Conservation (phyloP, 2,888 invertebrate genomes). For the Pycnomerus fuliginosus region DNA sequence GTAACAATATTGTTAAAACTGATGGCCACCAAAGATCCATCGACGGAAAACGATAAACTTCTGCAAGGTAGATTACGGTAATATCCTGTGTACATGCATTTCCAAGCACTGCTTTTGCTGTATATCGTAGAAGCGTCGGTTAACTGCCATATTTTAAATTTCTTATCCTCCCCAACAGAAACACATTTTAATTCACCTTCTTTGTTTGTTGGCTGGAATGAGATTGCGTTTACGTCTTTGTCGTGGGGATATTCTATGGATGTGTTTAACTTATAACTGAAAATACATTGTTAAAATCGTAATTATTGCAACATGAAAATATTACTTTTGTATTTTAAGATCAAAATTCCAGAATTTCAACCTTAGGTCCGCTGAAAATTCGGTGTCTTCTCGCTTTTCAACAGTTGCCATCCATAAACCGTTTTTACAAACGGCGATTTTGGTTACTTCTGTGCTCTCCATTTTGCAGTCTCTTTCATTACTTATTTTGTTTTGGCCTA, state of each 20-base stretch:
- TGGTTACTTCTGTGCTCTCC: constrained; percentile 65
- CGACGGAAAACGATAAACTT: constrained; percentile 66
- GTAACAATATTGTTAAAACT: constrained; percentile 68
- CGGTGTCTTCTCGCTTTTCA: constrained; percentile 62
- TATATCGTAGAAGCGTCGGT: constrained; percentile 58
- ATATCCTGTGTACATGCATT: constrained; percentile 61
- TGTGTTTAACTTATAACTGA: constrained; percentile 69
- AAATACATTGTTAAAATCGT: constrained; percentile 27
- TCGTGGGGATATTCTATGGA: constrained; percentile 73
- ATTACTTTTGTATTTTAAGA: constrained; percentile 60
- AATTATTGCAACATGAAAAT: neutral
- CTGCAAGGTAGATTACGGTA: constrained; percentile 62
- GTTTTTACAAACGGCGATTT: constrained; percentile 65
- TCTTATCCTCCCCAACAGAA: constrained; percentile 66
- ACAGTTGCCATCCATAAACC: constrained; percentile 75
- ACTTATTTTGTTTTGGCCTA: constrained; percentile 68
- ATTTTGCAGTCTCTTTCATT: constrained; percentile 61
- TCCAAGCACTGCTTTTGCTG: constrained; percentile 63
- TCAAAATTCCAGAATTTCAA: constrained; percentile 77
- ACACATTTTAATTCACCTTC: constrained; percentile 58
- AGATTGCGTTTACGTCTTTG: constrained; percentile 58
- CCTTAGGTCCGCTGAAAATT: constrained; percentile 59
- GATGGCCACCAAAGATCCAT: constrained; percentile 74
- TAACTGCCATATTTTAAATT: constrained; percentile 71
- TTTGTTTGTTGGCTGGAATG: constrained; percentile 58